Evolutionary conservation across 2,888 invertebrate species (phyloP).

Genomic region (Andricus curvator): DNA sequence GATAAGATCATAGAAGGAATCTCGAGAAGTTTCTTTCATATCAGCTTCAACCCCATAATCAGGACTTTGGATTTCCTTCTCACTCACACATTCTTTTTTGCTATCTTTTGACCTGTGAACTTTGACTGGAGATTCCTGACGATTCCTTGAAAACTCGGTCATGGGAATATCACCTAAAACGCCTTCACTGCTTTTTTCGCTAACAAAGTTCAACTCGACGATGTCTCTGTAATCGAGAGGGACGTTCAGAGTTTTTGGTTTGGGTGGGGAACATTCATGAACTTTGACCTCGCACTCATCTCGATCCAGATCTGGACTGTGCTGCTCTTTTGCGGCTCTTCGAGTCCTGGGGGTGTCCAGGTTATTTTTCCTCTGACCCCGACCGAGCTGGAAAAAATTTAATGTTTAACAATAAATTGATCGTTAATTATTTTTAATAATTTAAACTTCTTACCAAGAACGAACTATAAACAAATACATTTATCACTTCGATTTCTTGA

Average conservation of each 20-base stretch:
- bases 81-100: slow-evolving; percentile 53
- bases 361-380: slow-evolving; percentile 40
- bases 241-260: slow-evolving; percentile 54
- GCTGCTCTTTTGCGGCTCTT: slow-evolving; percentile 45
- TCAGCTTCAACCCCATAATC: slow-evolving; percentile 70
- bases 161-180: slow-evolving; percentile 66
- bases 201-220: slow-evolving; percentile 54
- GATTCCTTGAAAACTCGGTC: slow-evolving; percentile 66
- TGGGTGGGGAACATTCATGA: slow-evolving; percentile 43
- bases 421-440: background rate
- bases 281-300: slow-evolving; percentile 48
- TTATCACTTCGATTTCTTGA: no score
- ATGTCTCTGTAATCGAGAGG: slow-evolving; percentile 58
- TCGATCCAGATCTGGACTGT: slow-evolving; percentile 46
- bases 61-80: slow-evolving; percentile 65
- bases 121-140: slow-evolving; percentile 64
- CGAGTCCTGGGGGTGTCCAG: slow-evolving; percentile 42
- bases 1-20: slow-evolving; percentile 69
- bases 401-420: background rate
- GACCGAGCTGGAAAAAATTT: slow-evolving; percentile 47
- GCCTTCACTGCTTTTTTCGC: slow-evolving; percentile 54
- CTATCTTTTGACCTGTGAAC: slow-evolving; percentile 57
- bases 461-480: no score
- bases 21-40: slow-evolving; percentile 63
- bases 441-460: no score